These are phyloP conservation scores for Eciton burchellii DNA, from an alignment of 1,140 invertebrate species.

Conservation along the genomic window DNA sequence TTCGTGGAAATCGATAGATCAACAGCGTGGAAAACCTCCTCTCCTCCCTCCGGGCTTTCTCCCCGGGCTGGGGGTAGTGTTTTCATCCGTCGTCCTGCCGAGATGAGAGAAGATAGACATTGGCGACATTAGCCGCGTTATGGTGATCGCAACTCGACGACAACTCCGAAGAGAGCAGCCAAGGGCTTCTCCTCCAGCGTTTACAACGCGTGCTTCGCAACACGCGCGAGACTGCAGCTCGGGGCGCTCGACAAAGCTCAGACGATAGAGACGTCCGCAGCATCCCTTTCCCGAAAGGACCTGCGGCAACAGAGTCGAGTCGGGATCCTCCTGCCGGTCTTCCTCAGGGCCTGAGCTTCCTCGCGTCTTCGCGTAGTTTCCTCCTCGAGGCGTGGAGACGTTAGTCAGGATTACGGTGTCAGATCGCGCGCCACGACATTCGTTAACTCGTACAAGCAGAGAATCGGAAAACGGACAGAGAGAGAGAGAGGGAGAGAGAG, in stretches of 20 bases:
- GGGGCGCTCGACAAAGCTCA: no score
- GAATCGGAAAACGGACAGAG: conserved; percentile 2
- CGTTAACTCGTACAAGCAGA: conserved; percentile 69
- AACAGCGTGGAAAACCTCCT: neutral
- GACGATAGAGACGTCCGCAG: conserved; percentile 41
- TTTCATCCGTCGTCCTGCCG: no score
- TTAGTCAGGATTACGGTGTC: conserved; percentile 76
- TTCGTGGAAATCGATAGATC: conserved; percentile 15
- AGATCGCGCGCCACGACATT: conserved; percentile 61
- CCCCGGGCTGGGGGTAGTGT: no score
- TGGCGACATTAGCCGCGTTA: no score
- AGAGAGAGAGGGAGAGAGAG: neutral
- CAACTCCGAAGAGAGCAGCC: no score
- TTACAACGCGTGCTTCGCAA: no score
- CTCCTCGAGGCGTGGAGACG: conserved; percentile 51
- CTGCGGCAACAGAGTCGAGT: conserved; percentile 33
- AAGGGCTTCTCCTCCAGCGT: no score
- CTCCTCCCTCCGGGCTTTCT: no score
- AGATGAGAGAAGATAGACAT: no score
- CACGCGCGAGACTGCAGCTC: no score
- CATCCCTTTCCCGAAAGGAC: conserved; percentile 40
- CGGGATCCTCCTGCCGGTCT: conserved; percentile 33
- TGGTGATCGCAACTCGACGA: no score
- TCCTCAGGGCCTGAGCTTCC: conserved; percentile 63
- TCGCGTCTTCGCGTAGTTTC: conserved; percentile 39